Conservation (phyloP, 2,888 invertebrate genomes). For the Chrysolina haemoptera region DNA sequence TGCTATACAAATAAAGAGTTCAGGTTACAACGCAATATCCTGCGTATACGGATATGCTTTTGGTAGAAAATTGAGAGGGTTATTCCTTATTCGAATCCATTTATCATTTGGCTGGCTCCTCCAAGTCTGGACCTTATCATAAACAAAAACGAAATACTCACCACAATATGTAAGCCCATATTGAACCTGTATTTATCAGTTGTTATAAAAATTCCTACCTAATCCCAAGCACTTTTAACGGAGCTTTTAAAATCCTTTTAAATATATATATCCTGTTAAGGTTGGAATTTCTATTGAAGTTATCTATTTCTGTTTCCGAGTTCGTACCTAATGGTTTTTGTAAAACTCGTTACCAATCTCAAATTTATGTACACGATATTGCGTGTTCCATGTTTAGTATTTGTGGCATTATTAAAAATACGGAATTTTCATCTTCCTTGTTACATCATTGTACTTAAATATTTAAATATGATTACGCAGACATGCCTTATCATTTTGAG, state of each 20-base stretch:
- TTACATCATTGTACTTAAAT: background rate
- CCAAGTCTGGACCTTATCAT: background rate
- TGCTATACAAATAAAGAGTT: background rate
- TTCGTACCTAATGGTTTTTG: background rate
- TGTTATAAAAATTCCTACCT: background rate
- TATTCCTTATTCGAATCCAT: background rate
- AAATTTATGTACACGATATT: too few species aligned
- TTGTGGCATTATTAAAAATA: background rate
- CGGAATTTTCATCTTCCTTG: background rate
- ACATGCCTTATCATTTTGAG: slow-evolving; percentile 17
- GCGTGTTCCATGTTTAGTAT: background rate
- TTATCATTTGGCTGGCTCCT: background rate
- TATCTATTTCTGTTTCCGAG: background rate
- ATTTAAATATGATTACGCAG: background rate
- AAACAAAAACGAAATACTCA: background rate
- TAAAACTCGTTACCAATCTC: background rate
- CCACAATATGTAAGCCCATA: background rate
- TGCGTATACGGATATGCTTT: background rate
- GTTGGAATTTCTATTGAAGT: background rate
- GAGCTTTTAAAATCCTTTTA: slow-evolving; percentile 11
- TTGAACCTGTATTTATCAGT: too few species aligned
- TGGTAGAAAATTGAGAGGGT: background rate
- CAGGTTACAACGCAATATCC: background rate
- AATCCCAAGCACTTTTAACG: background rate
- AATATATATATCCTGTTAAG: background rate